Base-by-base conservation (phyloP, 2,888 invertebrate genomes). In the Megalurothrips usitatus region DNA sequence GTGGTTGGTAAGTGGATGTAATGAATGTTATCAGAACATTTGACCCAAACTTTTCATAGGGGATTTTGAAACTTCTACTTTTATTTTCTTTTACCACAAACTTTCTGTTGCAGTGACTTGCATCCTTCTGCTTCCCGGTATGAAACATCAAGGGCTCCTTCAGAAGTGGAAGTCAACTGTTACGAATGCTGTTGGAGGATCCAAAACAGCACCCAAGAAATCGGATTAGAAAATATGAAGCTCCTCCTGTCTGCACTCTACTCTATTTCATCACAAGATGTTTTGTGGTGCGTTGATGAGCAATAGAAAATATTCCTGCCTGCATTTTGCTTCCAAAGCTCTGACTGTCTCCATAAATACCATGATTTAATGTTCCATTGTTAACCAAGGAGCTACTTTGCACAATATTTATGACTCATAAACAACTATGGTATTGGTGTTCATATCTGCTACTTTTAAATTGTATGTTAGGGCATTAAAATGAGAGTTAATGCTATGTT, bases 1-100 rank as follows among this genome's bases (percentile, higher is more conserved):
- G 85, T 95, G 63, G 85, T 91, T 79, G 90, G 92, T 84, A 89
- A 89, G 82, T 86, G n/a, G 43, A 23, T 34, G 58, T 58, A 17
- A 58, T 19, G 58, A 58, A 80, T 75, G 75, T 63, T 78, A 43
- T 43, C 34, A 43, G 6, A 43, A 2, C 34, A 82, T 81, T 79
- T 82, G 28, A 12, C 43, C 14, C 0, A 17, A 75, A 48, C 17
- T 81, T 23, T 43, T 43, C 34, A 43, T 43, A 6, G 34, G 34
- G 34, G 34, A 43, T 43, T 43, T 43, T 43, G 34, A 6, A n/a
- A n/a, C n/a, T n/a, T n/a, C n/a, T n/a, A 43, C 6, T 43, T 43
- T 43, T 6, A 68, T 81, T 80, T 34, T 58, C 52, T 63, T 43
- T 43, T 2, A 43, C 2, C 26, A 47, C 1, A 26, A 1, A 79